Evolutionary conservation across 2,888 invertebrate species (phyloP), one percentile per base, ranked within the genome.

Genomic region (Salpingus planirostris): DNA sequence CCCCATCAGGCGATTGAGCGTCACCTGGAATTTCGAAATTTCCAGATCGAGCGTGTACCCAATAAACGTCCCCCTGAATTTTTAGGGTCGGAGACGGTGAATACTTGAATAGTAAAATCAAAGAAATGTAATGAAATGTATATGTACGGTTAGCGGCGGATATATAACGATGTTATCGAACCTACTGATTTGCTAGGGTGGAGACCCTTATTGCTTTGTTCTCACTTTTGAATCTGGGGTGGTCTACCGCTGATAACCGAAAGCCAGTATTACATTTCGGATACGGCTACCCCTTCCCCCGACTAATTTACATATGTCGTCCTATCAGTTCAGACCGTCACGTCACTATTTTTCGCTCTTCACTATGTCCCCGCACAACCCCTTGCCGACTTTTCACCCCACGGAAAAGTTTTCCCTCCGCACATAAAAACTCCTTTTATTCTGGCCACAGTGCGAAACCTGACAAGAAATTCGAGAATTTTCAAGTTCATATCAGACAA

Each of bases 171-270:
- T 63, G 60, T 62, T 63, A 63, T 63, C 63, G 56, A 57, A 56
- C 50, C 55, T 58, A 59, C 55, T 61, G 62, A 62, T 63, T 63
- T 62, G 59, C 59, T 57, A 55, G 62, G 63, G 63, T 59, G 56
- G 49, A 54, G 53, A 60, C 60, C 61, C 62, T 62, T 61, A 62
- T 57, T 58, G 63, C 60, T 57, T 62, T 62, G 62, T 63, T 62
- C 63, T 62, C 63, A 63, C 62, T 63, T 63, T 61, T 60, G 61
- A 60, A 60, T 61, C 57, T 56, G 55, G 62, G 62, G 63, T 61
- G 62, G 61, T 61, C 57, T 57, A 51, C 54, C 49, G 47, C 56
- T 58, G 63, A 63, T 63, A 63, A 63, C 55, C 50, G 54, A 59
- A 57, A 58, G 55, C 54, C 57, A 49, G 56, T 54, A 59, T 59